A percentile compares a stretch with the other conserved stretches of the same genome.
Evolutionary conservation across 1,140 invertebrate genomes (phyloP).

Genomic region (Cherax destructor): DNA sequence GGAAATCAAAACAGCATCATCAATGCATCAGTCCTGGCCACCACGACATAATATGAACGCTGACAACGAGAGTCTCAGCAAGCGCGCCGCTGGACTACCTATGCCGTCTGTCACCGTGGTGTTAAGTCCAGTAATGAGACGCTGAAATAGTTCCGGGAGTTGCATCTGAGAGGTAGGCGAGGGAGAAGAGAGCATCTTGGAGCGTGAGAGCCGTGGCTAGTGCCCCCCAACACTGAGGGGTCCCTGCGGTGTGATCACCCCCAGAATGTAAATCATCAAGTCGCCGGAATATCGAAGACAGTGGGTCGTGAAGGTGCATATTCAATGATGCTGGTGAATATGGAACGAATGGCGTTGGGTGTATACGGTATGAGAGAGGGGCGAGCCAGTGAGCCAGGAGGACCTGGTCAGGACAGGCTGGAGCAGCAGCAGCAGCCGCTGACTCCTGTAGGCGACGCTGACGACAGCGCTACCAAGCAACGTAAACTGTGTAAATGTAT

Average conservation of each 20-base stretch:
- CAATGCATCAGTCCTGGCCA: too few relatives aligned
- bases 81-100: neutral
- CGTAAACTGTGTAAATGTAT: neutral
- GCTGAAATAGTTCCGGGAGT: too few relatives aligned
- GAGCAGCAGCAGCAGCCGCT: neutral
- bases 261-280: constrained; percentile 62
- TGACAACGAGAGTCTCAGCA: neutral
- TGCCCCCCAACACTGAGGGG: neutral
- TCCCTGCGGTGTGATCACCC: constrained; percentile 30
- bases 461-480: neutral
- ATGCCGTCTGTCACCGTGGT: too few relatives aligned
- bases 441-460: constrained; percentile 26
- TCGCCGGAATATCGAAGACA: constrained; percentile 65
- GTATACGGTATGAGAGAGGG: constrained; percentile 8
- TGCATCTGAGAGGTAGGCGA: neutral
- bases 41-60: neutral
- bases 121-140: too few relatives aligned
- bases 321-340: constrained; percentile 58
- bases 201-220: neutral
- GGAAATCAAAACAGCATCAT: neutral
- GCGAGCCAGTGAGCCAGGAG: constrained; percentile 47
- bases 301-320: constrained; percentile 67
- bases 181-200: constrained; percentile 2
- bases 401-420: constrained; percentile 29
- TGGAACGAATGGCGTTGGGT: constrained; percentile 50